Base-by-base conservation (phyloP, 2,113 vertebrate genomes). In the Pedetes capensis region DNA sequence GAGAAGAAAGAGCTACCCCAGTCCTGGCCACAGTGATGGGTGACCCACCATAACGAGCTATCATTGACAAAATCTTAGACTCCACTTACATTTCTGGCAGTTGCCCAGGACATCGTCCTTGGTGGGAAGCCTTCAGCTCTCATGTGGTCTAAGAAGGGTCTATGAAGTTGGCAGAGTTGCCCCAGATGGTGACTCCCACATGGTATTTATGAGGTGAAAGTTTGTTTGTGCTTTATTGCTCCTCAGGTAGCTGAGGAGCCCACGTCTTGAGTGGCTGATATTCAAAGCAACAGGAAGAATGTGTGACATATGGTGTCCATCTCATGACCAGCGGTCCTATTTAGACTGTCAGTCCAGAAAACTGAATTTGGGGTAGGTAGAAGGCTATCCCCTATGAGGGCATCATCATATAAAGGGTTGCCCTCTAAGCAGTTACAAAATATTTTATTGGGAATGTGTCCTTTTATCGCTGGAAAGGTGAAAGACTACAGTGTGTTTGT, bases 111-210 rank as follows among this genome's bases (percentile, higher is more conserved):
- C 20, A 25, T 53, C 37, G 23, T 2, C 17, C 17, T 80, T 11
- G 8, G 49, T 0, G 11, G 2, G 29, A 37, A 42, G 25, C 5
- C 61, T 95, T 11, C 37, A 25, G 1, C 20, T 96, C 72, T 44
- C 9, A 6, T 6, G 44, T 39, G 23, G 37, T 51, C 51, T 14
- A 23, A 10, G 53, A 17, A 85, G 23, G 88, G 89, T 66, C 32
- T 9, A 0, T 9, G 78, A 64, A 23, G 8, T 59, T 29, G 20
- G 5, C 9, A 23, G 6, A 17, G 0, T 27, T 34, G 29, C 16
- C 14, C 55, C 16, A 37, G 2, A 2, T 25, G 18, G 0, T 1
- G 2, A 32, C 18, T 16, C 20, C 2, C 4, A 3, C 16, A 0
- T 17, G 49, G 32, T 2, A 34, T 66, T 49, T 23, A 3, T 4